These are phyloP conservation scores for Drosophila guanche DNA, from an alignment of 1,140 invertebrate species.

Conservation along the genomic window DNA sequence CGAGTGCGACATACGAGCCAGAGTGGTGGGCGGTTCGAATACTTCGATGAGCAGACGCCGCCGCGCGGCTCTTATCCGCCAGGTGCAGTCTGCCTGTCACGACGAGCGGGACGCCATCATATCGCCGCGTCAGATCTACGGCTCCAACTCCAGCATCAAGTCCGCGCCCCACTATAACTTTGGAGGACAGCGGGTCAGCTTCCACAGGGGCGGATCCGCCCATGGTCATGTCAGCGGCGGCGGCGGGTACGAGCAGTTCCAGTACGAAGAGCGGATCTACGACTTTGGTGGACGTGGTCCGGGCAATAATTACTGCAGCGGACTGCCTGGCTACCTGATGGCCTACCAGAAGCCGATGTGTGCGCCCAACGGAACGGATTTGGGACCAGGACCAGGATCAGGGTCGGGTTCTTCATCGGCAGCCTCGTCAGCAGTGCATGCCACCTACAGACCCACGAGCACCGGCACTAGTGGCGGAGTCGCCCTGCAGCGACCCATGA, in stretches of 20 bases:
- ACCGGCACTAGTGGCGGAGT: slow-evolving; percentile 1
- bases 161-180: slow-evolving; percentile 84
- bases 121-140: slow-evolving; percentile 77
- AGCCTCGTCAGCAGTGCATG: slow-evolving; percentile 63
- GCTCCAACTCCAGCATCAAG: slow-evolving; percentile 84
- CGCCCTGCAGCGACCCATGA: slow-evolving; percentile 48
- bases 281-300: slow-evolving; percentile 81
- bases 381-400: slow-evolving; percentile 36
- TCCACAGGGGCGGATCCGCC: slow-evolving; percentile 37
- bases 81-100: slow-evolving; percentile 69
- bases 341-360: slow-evolving; percentile 51
- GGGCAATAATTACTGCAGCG: slow-evolving; percentile 68
- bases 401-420: slow-evolving; percentile 76
- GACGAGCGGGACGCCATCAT: slow-evolving; percentile 67
- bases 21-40: slow-evolving; percentile 56
- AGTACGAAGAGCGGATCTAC: slow-evolving; percentile 79
- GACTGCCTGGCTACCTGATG: slow-evolving; percentile 22
- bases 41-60: slow-evolving; percentile 62
- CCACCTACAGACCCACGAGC: slow-evolving; percentile 46
- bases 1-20: slow-evolving; percentile 83
- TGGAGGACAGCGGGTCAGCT: slow-evolving; percentile 60
- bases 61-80: slow-evolving; percentile 61
- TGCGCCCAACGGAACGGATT: slow-evolving; percentile 31
- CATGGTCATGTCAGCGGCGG: slow-evolving; percentile 5
- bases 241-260: slow-evolving; percentile 65